These are phyloP conservation scores for Bujurquina vittata DNA, from an alignment of 2,113 vertebrate genomes.

Conservation along the genomic window DNA sequence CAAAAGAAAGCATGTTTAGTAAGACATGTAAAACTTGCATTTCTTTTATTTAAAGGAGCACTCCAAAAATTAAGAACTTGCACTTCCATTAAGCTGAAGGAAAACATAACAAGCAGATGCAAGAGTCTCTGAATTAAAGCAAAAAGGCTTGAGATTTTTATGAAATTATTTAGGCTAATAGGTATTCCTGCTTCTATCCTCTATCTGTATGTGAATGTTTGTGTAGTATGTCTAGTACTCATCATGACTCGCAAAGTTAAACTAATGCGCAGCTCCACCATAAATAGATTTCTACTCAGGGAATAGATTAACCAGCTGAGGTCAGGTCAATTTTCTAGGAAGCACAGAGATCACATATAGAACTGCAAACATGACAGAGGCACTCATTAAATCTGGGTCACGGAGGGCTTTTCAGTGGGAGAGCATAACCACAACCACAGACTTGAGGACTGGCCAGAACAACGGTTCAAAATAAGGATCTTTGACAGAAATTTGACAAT, in stretches of 20 bases:
- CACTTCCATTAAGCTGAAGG: background rate
- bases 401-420: background rate
- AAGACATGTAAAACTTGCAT: background rate
- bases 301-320: conserved; percentile 36
- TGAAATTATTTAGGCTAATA: background rate
- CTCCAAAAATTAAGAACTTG: background rate
- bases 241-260: background rate
- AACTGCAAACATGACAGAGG: conserved; percentile 10
- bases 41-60: background rate
- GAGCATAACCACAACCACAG: background rate
- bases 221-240: background rate
- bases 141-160: background rate
- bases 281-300: conserved; percentile 53
- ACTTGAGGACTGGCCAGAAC: background rate
- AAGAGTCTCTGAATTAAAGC: background rate
- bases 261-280: conserved; percentile 4
- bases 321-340: conserved; percentile 40
- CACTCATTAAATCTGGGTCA: conserved; percentile 30
- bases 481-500: background rate
- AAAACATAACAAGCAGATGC: background rate
- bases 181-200: background rate
- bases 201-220: background rate
- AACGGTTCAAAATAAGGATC: background rate
- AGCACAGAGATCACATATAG: conserved; percentile 28
- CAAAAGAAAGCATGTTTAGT: background rate